Evolutionary conservation across 2,113 vertebrate species (phyloP), one percentile per base, ranked within the genome.

Genomic region (Irena cyanogastra): DNA sequence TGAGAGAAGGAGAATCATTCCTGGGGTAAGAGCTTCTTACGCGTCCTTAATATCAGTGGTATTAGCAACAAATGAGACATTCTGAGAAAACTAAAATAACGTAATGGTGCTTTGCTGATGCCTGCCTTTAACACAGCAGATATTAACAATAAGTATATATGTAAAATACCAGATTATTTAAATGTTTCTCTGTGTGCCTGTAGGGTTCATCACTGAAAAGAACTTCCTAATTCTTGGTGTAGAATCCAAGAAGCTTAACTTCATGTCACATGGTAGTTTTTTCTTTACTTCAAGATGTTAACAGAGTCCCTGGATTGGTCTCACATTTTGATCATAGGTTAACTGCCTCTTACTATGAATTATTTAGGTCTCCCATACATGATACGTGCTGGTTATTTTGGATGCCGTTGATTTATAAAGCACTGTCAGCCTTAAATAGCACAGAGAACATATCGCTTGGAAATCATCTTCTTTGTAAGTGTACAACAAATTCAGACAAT

Each of bases 71-170:
- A 60, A 64, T 41, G 56, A 94, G 68, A 56, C 35, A 23, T 77
- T 85, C 78, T 85, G 59, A 93, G 75, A 71, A 87, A 65, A 86
- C 10, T 2, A 52, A 79, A 82, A 31, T 59, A 42, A 87, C 4
- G 13, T 74, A 61, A 30, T n/a, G 77, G 87, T 92, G 83, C 89
- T 93, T 87, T 94, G 86, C 80, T 86, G 89, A 59, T 78, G 63
- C 35, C 83, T 83, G 60, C 71, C 72, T 93, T 75, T 91, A 74
- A 69, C 65, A 54, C 30, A 78, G 47, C 33, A 70, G 68, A 33
- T 77, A 42, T 10, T 93, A 77, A 86, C 35, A 83, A 9, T 37
- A 59, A 74, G 33, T 33, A 13, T 63, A 15, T 66, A 21, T 70
- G 85, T 94, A 70, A 83, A 85, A 50, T 47, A 86, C 0, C 6